Evolutionary conservation across 2,888 invertebrate genomes (phyloP).

Genomic region (Protodeltote pygarga): DNA sequence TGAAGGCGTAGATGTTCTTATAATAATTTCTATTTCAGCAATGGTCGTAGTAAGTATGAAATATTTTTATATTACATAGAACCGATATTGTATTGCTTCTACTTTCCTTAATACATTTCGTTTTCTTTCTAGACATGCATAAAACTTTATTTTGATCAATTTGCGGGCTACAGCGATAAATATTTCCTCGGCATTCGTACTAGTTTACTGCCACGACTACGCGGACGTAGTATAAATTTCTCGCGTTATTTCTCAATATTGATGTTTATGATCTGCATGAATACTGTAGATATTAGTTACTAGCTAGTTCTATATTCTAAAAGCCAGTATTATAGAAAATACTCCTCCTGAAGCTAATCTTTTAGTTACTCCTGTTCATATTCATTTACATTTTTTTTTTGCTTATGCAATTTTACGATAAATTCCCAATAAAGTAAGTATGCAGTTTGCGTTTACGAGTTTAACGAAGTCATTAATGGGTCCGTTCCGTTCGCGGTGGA

Average conservation of each 20-base stretch:
- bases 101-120: constrained; percentile 1
- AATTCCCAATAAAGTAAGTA: constrained; percentile 14
- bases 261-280: constrained; percentile 29
- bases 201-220: constrained; percentile 36
- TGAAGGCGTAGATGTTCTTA: no score
- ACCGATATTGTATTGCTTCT: constrained; percentile 11
- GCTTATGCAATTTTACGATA: no score
- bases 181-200: constrained; percentile 27
- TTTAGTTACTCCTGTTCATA: no score
- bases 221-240: constrained; percentile 28
- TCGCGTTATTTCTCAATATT: constrained; percentile 33
- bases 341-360: background rate
- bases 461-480: no score
- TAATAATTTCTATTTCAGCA: no score
- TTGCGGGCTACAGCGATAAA: constrained; percentile 35
- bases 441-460: constrained; percentile 15
- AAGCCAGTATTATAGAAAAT: no score
- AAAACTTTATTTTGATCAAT: constrained; percentile 41
- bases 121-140: constrained; percentile 25
- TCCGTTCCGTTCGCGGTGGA: no score
- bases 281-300: constrained; percentile 16
- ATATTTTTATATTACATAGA: constrained; percentile 2
- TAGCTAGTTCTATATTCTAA: no score
- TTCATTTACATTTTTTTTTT: no score
- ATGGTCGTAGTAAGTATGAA: no score